Base-by-base conservation (phyloP, 2,113 vertebrate genomes). In the Proterorhinus semilunaris region DNA sequence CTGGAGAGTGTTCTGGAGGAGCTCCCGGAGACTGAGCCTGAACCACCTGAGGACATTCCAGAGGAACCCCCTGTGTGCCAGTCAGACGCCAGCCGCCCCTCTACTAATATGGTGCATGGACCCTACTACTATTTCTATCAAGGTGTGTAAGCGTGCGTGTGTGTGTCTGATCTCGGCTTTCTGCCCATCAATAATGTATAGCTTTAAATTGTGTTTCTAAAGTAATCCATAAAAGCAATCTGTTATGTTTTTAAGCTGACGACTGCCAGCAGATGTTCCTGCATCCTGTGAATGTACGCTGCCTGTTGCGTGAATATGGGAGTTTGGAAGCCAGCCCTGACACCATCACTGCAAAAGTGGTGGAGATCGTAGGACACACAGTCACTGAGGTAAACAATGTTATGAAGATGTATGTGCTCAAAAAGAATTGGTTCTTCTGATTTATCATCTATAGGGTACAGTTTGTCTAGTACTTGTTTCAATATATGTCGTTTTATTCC, bases 231-330 rank as follows among this genome's bases (percentile, higher is more conserved):
- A 55, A 2, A 27, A 36, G 21, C 42, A 11, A 50, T 17, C 0
- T 6, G 0, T 49, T 8, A 62, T 8, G 71, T 16, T 65, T 62
- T 85, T 1, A 54, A 99, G 97, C 96, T 71, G 96, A 97, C 36
- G 96, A 99, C 21, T 97, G 96, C n/a, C 97, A 99, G 83, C 94
- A 98, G 87, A 95, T 99, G 95, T 99, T 97, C 82, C 93, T 99
- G 79, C 96, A 98, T 85, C 96, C 98, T 0, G 93, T 99, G 88
- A 99, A 99, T 0, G 95, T 98, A 58, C 96, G 96, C 68, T 98
- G 98, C 82, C 93, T 99, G 0, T 83, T 96, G 81, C 93, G 93
- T 44, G 95, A 99, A 61, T 99, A 99, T 0, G 96, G 97, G 84
- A 98, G 95, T 89, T 87, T 99, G 88, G 98, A 98, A 91, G 93